Evolutionary conservation across 2,888 invertebrate species (phyloP), one percentile per base, ranked within the genome.

Genomic region (Drosophila fungiperda): DNA sequence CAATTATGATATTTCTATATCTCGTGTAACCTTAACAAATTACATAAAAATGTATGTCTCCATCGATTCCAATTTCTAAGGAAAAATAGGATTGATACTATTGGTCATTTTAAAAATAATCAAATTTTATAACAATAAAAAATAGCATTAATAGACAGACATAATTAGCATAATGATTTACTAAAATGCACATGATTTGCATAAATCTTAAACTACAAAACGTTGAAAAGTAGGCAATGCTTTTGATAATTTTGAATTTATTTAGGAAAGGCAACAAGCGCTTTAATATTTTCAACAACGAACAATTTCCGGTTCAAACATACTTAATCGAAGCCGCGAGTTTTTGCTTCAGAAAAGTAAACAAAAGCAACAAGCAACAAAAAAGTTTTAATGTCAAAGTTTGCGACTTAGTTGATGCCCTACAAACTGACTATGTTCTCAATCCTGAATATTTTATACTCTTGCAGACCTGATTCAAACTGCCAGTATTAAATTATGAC

Each of bases 241-340:
- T 59, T 59, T 49, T 45, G 5, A 4, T 8, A 4, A 4, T 45
- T 33, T 11, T 3, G 15, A 12, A 50, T 35, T 36, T 3, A 26
- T n/a, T 36, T 15, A 26, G 54, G 4, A 26, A 48, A 59, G 4
- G n/a, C 55, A 40, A 5, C 40, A 3, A 15, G 29, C 26, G 15
- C 23, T 52, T 15, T 6, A 38, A 29, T 29, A 40, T 57, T 57
- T 20, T n/a, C 29, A 54, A 59, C 48, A 45, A 55, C 59, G 57
- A 40, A 62, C 50, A 42, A 54, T 62, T 72, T 82, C 70, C 73
- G 61, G 69, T 58, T 57, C 32, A 59, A 63, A 23, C 55, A 60
- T 50, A 35, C 58, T 58, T 79, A 72, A 78, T 88, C 76, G 61
- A 33, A 63, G 67, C 84, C 89, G 83, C 89, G 84, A 85, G 70